phyloP scores from a whole-genome alignment of 2,888 invertebrate species.

The Itoplectis maculator region DNA sequence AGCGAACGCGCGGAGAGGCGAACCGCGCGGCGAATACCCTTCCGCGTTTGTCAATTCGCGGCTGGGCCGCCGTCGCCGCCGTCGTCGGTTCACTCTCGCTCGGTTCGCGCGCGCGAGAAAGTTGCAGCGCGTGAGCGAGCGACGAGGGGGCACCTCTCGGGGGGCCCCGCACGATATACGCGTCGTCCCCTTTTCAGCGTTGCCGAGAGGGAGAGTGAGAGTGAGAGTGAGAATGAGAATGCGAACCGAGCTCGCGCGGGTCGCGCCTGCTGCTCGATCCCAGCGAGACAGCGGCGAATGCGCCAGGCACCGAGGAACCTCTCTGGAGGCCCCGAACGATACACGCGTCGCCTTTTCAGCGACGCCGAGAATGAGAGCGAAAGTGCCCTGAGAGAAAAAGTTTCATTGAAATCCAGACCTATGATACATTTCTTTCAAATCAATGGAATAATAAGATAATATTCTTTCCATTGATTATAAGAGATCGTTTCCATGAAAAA shows the following conservation, averaged over 20 bases:
- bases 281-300: no score
- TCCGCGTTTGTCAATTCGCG: constrained; percentile 64
- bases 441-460: no score
- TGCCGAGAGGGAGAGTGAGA: constrained; percentile 55
- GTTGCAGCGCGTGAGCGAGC: constrained; percentile 53
- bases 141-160: not conserved
- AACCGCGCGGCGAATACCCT: constrained; percentile 57
- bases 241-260: constrained; percentile 9
- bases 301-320: no score
- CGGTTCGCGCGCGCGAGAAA: constrained; percentile 53
- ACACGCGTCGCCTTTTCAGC: no score
- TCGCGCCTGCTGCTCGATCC: constrained; percentile 43
- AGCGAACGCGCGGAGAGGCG: constrained; percentile 24
- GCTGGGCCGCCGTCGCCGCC: no score
- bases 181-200: constrained; percentile 50
- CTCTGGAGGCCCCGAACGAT: no score
- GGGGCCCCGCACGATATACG: constrained; percentile 26
- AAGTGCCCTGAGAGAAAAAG: no score
- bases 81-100: constrained; percentile 19
- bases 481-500: no score
- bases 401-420: no score
- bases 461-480: no score
- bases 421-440: no score
- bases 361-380: no score
- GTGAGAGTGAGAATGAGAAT: constrained; percentile 9